Evolutionary conservation across 2,888 invertebrate species (phyloP).

Genomic region (Philereme vetulata): DNA sequence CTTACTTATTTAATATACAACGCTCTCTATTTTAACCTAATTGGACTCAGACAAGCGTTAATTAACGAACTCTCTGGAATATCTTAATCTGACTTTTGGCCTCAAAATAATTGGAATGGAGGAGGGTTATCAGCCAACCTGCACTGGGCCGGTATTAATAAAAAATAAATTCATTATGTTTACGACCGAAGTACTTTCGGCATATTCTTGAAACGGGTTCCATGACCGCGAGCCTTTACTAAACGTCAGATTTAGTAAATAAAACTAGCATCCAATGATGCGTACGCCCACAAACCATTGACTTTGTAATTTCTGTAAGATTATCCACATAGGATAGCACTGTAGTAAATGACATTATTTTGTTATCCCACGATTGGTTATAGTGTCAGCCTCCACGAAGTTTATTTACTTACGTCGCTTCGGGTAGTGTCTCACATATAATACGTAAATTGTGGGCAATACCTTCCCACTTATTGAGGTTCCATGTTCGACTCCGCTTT

Average conservation of each 20-base stretch:
- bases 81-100: constrained; percentile 40
- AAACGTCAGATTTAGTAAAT: constrained; percentile 57
- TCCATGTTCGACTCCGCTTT: constrained; percentile 17
- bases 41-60: constrained; percentile 36
- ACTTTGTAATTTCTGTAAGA: constrained; percentile 49
- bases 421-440: constrained; percentile 25
- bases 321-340: constrained; percentile 47
- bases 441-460: constrained; percentile 35
- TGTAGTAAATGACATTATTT: constrained; percentile 37
- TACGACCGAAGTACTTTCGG: constrained; percentile 44
- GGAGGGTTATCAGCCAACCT: constrained; percentile 42
- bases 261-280: constrained; percentile 53
- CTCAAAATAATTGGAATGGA: constrained; percentile 49
- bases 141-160: constrained; percentile 48
- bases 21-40: constrained; percentile 33
- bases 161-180: constrained; percentile 52
- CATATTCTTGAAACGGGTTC: constrained; percentile 47
- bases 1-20: constrained; percentile 25
- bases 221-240: constrained; percentile 45
- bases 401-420: constrained; percentile 42
- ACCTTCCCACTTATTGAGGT: constrained; percentile 29
- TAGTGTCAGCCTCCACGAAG: constrained; percentile 43
- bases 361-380: constrained; percentile 48
- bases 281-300: constrained; percentile 49
- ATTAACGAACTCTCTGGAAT: constrained; percentile 39